Base-by-base conservation (phyloP, 2,113 vertebrate species). In the Damaliscus lunatus region DNA sequence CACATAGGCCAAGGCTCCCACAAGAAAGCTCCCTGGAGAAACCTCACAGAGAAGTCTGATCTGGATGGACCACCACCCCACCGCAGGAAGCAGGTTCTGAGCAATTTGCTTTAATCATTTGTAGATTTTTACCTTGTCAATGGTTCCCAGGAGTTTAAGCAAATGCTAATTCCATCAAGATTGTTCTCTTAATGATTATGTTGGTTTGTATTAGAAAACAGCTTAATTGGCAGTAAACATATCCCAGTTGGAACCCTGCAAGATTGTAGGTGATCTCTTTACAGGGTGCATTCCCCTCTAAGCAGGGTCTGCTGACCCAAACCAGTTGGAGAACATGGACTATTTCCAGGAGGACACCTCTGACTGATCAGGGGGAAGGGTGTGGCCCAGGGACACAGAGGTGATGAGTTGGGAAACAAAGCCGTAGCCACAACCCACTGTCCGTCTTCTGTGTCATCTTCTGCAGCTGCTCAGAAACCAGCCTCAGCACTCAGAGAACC, bases 381-480 rank as follows among this genome's bases (percentile, higher is more conserved):
- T 52, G 29, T 29, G 57, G 48, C 21, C 86, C 85, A 46, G 21
- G 85, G 84, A 46, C 36, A n/a, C 48, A n/a, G 74, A 64, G 57
- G 27, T 55, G 48, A 81, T 36, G 25, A 71, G 80, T 4, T 11
- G 16, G 11, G 48, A 53, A 55, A 29, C 23, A 36, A 80, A 80
- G 71, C 17, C 4, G 0, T 53, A 14, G 19, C 4, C 10, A 29
- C 29, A 36, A 17, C 55, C 31, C 25, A 19, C 17, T 53, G 4
- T 19, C 11, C 0, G 1, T 40, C 77, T 3, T 40, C 67, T 25
- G 53, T 7, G 17, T 17, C 2, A 40, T 3, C 16, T 9, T 33
- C 21, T 4, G 16, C 53, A 59, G 83, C 64, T 74, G 16, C 84
- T 31, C 59, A 67, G 92, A 67, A 27, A n/a, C 6, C 78, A 74